Evolutionary conservation across 2,888 invertebrate genomes (phyloP).

Genomic region (Melanchra persicariae): DNA sequence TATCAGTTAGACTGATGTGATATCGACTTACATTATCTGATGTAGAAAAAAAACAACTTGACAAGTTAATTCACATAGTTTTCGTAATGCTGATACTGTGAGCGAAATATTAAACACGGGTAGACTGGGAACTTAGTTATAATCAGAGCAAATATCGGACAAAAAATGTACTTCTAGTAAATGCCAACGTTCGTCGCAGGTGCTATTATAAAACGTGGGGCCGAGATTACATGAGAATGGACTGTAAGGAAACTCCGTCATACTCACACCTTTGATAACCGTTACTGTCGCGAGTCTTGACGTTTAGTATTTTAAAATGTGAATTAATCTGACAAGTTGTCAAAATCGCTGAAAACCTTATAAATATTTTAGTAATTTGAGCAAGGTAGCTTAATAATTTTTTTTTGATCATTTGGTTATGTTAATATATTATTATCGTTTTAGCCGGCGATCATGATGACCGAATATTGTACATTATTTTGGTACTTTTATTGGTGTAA

Average conservation of each 20-base stretch:
- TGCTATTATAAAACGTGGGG: background rate
- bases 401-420: constrained; percentile 46
- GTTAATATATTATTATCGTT: constrained; percentile 9
- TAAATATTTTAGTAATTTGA: constrained; percentile 22
- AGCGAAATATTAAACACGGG: constrained; percentile 10
- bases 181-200: background rate
- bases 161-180: background rate
- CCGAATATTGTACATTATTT: constrained; percentile 39
- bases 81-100: background rate
- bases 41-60: constrained; percentile 18
- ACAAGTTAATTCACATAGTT: constrained; percentile 30
- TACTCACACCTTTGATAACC: background rate
- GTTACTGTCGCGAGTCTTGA: background rate
- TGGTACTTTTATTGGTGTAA: constrained; percentile 48
- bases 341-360: constrained; percentile 10
- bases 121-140: constrained; percentile 19
- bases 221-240: background rate
- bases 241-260: background rate
- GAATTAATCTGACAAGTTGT: constrained; percentile 25
- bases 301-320: constrained; percentile 3
- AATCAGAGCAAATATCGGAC: background rate
- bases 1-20: constrained; percentile 52
- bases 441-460: constrained; percentile 3
- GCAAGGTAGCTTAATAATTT: constrained; percentile 30
- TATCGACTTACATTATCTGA: constrained; percentile 33